phyloP scores from a whole-genome alignment of 2,888 invertebrate species.

The Plebejus argus region DNA sequence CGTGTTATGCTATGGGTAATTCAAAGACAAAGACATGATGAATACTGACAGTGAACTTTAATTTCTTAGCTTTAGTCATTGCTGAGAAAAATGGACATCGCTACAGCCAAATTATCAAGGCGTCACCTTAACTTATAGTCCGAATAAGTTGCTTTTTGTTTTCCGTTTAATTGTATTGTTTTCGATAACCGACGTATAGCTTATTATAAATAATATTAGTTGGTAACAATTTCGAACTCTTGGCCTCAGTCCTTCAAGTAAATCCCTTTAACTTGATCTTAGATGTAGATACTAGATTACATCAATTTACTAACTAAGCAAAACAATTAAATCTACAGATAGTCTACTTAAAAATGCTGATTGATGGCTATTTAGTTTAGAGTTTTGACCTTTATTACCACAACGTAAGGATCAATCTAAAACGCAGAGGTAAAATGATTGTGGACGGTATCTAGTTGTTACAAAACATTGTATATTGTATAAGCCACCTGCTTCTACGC shows the following conservation, averaged over 20 bases:
- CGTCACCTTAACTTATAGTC: too few species aligned
- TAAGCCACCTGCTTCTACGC: background rate
- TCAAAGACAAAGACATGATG: too few species aligned
- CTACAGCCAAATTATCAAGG: too few species aligned
- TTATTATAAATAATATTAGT: background rate
- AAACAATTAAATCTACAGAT: constrained; percentile 12
- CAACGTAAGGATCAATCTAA: background rate
- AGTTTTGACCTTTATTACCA: background rate
- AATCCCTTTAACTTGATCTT: background rate
- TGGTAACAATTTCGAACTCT: background rate
- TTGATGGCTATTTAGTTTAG: background rate
- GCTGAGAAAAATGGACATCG: too few species aligned
- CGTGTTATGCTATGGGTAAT: too few species aligned
- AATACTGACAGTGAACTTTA: too few species aligned
- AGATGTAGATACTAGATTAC: background rate
- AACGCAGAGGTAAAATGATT: background rate
- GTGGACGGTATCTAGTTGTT: background rate
- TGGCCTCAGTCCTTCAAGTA: background rate
- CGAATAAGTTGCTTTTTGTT: too few species aligned
- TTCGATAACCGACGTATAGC: background rate
- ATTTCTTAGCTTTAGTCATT: too few species aligned
- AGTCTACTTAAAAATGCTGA: background rate
- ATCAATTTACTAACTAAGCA: background rate
- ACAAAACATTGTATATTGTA: background rate
- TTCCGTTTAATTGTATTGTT: background rate